phyloP scores from a whole-genome alignment of 2,113 vertebrate genomes.

The Sander lucioperca region DNA sequence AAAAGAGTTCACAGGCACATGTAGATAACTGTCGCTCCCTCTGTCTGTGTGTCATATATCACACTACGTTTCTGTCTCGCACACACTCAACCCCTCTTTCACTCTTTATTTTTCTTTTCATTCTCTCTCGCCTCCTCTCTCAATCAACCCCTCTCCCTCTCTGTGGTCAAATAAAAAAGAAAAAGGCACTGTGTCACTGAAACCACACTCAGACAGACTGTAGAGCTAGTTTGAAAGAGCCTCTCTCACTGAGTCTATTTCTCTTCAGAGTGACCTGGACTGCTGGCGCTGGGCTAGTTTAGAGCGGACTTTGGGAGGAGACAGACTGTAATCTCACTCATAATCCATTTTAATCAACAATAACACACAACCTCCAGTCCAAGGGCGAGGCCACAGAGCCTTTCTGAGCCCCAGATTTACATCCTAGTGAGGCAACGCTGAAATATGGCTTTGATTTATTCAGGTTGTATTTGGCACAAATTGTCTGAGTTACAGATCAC shows the following conservation, averaged over 20 bases:
- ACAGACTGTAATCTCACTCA: slow-evolving; percentile 76
- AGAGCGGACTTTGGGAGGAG: slow-evolving; percentile 78
- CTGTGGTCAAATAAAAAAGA: slow-evolving; percentile 57
- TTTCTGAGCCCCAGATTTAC: slow-evolving; percentile 80
- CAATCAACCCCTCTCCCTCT: slow-evolving; percentile 50
- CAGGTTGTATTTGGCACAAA: slow-evolving; percentile 84
- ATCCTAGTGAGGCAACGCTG: slow-evolving; percentile 71
- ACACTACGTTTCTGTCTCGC: neutral
- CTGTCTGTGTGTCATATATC: slow-evolving; percentile 30
- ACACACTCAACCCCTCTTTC: neutral
- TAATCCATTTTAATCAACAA: slow-evolving; percentile 87
- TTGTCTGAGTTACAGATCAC: slow-evolving; percentile 76
- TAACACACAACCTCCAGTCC: slow-evolving; percentile 80
- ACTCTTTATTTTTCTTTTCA: neutral
- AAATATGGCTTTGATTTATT: slow-evolving; percentile 86
- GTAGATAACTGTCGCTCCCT: slow-evolving; percentile 25
- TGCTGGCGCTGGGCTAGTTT: slow-evolving; percentile 70
- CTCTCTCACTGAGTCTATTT: slow-evolving; percentile 71
- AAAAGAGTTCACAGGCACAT: slow-evolving; percentile 24
- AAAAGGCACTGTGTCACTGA: slow-evolving; percentile 66
- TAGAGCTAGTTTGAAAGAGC: slow-evolving; percentile 63
- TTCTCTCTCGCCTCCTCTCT: slow-evolving; percentile 35
- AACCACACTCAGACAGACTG: slow-evolving; percentile 67
- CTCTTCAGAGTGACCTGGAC: slow-evolving; percentile 66
- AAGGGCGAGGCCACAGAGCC: slow-evolving; percentile 71